phyloP scores from a whole-genome alignment of 2,113 vertebrate genomes.

The Epinephelus moara region DNA sequence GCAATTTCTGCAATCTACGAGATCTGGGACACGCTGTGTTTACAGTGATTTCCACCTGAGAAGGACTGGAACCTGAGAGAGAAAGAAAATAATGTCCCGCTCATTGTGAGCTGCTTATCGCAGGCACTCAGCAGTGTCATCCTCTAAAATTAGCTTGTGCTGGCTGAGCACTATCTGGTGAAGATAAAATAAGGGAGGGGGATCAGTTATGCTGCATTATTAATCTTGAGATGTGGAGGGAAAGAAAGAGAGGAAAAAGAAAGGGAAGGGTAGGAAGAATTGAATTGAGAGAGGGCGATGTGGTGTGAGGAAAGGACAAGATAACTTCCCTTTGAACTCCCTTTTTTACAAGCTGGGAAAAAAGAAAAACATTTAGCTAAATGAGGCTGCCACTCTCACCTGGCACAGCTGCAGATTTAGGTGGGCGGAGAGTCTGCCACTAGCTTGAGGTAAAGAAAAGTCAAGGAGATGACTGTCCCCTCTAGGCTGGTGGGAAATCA shows the following conservation, averaged over 20 bases:
- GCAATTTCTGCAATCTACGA: conserved; percentile 61
- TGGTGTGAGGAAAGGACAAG: conserved; percentile 46
- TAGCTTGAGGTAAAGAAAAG: conserved; percentile 56
- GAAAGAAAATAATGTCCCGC: conserved; percentile 70
- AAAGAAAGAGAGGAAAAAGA: conserved; percentile 35
- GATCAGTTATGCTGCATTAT: conserved; percentile 78
- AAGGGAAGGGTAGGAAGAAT: conserved; percentile 17
- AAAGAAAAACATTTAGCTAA: conserved; percentile 54
- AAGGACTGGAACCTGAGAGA: conserved; percentile 61
- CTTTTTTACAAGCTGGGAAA: conserved; percentile 35
- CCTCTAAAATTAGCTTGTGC: conserved; percentile 82
- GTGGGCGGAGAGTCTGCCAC: conserved; percentile 40
- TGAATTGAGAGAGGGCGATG: conserved; percentile 19
- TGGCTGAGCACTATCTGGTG: conserved; percentile 78
- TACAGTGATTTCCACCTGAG: conserved; percentile 73
- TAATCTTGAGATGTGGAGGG: conserved; percentile 69
- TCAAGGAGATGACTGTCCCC: conserved; percentile 57
- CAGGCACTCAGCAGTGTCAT: conserved; percentile 76
- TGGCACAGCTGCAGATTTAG: conserved; percentile 57
- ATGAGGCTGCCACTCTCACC: conserved; percentile 69
- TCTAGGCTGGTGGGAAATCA: conserved; percentile 53
- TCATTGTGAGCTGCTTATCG: conserved; percentile 79
- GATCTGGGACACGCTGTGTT: conserved; percentile 70
- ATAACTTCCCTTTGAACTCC: conserved; percentile 65
- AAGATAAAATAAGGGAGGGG: conserved; percentile 71